Evolutionary conservation across 2,888 invertebrate species (phyloP).

Genomic region (Chromoteleia sp.): DNA sequence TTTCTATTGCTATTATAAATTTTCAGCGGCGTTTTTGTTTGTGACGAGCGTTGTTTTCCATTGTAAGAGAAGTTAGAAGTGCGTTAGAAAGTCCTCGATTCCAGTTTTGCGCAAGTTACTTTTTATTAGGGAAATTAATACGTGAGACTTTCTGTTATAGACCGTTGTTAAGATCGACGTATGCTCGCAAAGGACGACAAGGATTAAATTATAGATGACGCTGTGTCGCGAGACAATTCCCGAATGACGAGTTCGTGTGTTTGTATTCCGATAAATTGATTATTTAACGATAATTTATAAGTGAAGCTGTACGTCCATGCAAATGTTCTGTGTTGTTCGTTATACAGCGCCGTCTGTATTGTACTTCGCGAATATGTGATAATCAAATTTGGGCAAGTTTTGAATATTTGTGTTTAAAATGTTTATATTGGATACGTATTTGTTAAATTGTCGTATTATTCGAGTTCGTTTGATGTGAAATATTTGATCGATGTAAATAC

Average conservation of each 20-base stretch:
- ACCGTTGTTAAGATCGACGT: constrained; percentile 24
- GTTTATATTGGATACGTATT: constrained; percentile 10
- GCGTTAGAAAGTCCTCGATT: constrained; percentile 26
- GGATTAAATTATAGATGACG: constrained; percentile 3
- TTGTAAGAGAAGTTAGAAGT: constrained; percentile 2
- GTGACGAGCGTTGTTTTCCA: constrained; percentile 29
- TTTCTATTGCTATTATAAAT: constrained; percentile 55
- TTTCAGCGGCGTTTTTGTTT: constrained; percentile 27
- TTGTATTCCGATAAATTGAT: not conserved
- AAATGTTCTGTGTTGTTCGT: not conserved
- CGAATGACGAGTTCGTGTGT: constrained; percentile 4
- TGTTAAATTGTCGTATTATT: constrained; percentile 2
- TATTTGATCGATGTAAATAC: constrained; percentile 12
- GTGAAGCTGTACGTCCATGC: not conserved
- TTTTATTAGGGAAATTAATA: constrained; percentile 30
- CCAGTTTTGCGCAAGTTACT: constrained; percentile 15
- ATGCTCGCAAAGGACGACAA: not conserved
- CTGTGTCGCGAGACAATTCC: not conserved
- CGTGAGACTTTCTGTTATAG: constrained; percentile 38
- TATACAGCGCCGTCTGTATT: constrained; percentile 11
- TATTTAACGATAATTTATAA: constrained; percentile 1
- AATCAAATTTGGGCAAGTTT: constrained; percentile 47
- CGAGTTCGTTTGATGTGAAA: constrained; percentile 9
- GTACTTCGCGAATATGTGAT: not conserved
- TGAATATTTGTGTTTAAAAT: constrained; percentile 21